phyloP scores from a whole-genome alignment of 2,113 vertebrate species.

The Ptychochromis oligacanthus region DNA sequence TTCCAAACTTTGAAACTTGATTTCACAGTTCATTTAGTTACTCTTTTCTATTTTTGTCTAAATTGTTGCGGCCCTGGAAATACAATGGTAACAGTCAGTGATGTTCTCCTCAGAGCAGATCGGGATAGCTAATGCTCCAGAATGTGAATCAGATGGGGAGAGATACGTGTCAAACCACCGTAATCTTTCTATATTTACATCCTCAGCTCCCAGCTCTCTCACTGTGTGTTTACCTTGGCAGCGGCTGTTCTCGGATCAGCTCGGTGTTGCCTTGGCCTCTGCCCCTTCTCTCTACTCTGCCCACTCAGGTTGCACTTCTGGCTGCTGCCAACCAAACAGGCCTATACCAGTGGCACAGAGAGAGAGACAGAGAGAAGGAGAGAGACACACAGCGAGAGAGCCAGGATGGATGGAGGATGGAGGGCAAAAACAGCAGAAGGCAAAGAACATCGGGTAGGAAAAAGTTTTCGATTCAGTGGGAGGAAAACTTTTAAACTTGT shows the following conservation, averaged over 20 bases:
- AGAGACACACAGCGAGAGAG: neutral
- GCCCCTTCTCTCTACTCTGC: slow-evolving; percentile 47
- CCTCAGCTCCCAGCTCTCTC: slow-evolving; percentile 17
- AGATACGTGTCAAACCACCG: slow-evolving; percentile 38
- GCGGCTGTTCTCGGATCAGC: slow-evolving; percentile 44
- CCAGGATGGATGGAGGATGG: neutral
- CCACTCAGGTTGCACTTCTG: slow-evolving; percentile 53
- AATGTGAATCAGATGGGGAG: slow-evolving; percentile 45
- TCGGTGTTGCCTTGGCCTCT: slow-evolving; percentile 48
- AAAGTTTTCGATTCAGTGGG: slow-evolving; percentile 5
- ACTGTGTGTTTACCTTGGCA: slow-evolving; percentile 59
- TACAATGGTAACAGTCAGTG: neutral
- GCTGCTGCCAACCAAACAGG: slow-evolving; percentile 34
- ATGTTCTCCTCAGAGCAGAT: slow-evolving; percentile 15
- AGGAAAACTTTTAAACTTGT: slow-evolving; percentile 22
- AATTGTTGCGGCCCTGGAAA: neutral
- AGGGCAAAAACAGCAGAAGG: slow-evolving; percentile 23
- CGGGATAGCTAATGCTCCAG: slow-evolving; percentile 29
- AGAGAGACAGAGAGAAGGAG: neutral
- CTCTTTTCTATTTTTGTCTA: neutral
- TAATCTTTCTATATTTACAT: slow-evolving; percentile 61
- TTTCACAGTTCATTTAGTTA: neutral
- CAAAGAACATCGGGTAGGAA: slow-evolving; percentile 22
- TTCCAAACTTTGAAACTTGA: neutral
- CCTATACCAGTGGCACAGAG: neutral